Evolutionary conservation across 2,113 vertebrate genomes (phyloP), one percentile per base, ranked within the genome.

Genomic region (Notothenia rossii): DNA sequence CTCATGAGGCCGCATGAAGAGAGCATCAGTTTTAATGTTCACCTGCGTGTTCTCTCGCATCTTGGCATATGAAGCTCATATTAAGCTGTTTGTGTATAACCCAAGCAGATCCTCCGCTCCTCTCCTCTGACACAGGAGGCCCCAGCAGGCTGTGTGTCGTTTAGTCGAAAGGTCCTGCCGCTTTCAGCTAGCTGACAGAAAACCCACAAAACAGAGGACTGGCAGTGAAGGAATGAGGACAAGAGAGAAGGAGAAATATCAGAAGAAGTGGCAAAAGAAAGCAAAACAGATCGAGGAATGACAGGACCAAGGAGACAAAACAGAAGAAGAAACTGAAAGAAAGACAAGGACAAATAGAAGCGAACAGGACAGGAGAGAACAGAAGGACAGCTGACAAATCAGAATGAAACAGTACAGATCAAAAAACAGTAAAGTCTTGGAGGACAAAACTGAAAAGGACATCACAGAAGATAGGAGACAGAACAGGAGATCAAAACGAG

Each of bases 91-190:
- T 79, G 76, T 58, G 72, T 79, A 84, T 40, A 68, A 61, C 77
- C 77, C 17, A 2, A 81, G 82, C 68, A 60, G 75, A 76, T 84
- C 76, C 56, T 65, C 66, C 10, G 8, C 80, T 65, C 76, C 70
- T 65, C 67, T 72, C 72, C 77, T 80, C 85, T 78, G 70, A 89
- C 85, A 80, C 80, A 11, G 77, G 74, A 79, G 79, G 73, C 75
- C 72, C 66, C 66, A 36, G 70, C 36, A 56, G 65, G 78, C 70
- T 75, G 82, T 77, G 78, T 83, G 86, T 72, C 75, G 62, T 86
- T 91, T 83, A 88, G 75, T 77, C 15, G 66, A 66, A 79, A 82
- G 77, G 84, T 88, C 87, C 86, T 84, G 86, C 82, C 86, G 91
- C 85, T 92, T 83, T 79, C 72, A 75, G 73, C 72, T 70, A 87